Evolutionary conservation across 1,140 invertebrate genomes (phyloP), one percentile per base, ranked within the genome.

Genomic region (Halictus rubicundus): DNA sequence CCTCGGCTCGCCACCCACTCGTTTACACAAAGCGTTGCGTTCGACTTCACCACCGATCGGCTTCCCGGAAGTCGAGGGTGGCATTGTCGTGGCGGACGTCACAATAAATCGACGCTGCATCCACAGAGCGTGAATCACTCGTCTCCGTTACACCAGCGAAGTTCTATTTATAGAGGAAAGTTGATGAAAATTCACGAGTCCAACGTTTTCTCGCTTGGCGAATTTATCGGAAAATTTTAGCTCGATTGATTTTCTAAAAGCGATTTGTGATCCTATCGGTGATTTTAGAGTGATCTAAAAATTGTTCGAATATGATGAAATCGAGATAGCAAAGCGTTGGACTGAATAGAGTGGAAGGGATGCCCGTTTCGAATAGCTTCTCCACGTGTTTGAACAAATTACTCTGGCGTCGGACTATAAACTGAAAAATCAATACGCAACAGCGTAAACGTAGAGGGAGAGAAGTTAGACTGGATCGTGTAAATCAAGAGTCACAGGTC

Each of bases 31-130:
- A 69, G 57, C 32, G 8, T 19, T 12, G 25, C 21, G 39, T 25
- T 25, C 64, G 39, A 21, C n/a, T 66, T 21, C 19, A 25, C n/a
- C 21, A 25, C 39, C 54, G 37, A 82, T 70, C 23, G 59, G 64
- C 0, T 21, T 54, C 32, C 60, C 54, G 66, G 66, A 84, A 84
- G 46, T 70, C n/a, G 68, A 52, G 49, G 65, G 46, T 46, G 42
- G 59, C 46, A 57, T 54, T 52, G 39, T 59, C 66, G 70, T 42
- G 23, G 61, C 16, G n/a, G 32, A 65, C 66, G 71, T 69, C 71
- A 66, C 71, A 49, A 70, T 75, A 82, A 78, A 83, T 82, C 64
- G 49, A 63, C 37, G 60, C 52, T 68, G 74, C 79, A 75, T 83
- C 54, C 57, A 63, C 54, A n/a, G 64, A 71, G 27, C 14, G 27